Base-by-base conservation (phyloP, 2,888 invertebrate species). In the Schizotus pectinicornis region DNA sequence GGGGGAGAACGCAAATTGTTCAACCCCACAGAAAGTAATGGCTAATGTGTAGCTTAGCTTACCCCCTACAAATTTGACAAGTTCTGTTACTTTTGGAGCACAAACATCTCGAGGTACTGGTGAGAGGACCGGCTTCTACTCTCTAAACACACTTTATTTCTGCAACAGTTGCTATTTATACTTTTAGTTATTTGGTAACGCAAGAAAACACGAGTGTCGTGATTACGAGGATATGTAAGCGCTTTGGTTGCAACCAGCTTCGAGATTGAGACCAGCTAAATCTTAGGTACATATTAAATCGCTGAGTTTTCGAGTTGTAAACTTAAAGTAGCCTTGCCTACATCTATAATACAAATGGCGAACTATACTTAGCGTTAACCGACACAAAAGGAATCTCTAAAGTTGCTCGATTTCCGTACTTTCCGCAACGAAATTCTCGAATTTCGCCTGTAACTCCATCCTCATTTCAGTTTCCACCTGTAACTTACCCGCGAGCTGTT, bases 391-490 rank as follows among this genome's bases (percentile, higher is more conserved):
- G 34, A 35, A 38, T 9, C 12, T 38, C 36, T 56, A 60, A 33
- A 60, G 42, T 39, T 60, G 56, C 14, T 60, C 47, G 34, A 60
- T 60, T 51, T 47, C 50, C 33, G 43, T 37, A 33, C n/a, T 14
- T 8, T 60, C 56, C 32, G 31, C 6, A 7, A 41, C 0, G 8
- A 47, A 51, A 77, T 88, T 90, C 65, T 89, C 88, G 53, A 90
- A 77, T 75, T 89, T 86, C 38, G 82, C 81, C 67, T 90, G 88
- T 62, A 91, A 74, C 56, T 85, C 78, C 66, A 83, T 82, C 35
- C 90, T 83, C 74, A 85, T 85, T 61, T 88, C 88, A 1, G 82
- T 80, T 76, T 90, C 90, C 45, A 84, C 79, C 45, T 84, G 83
- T 49, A 91, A 76, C 70, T 85, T 85, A 34, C 79, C 81, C 58